phyloP scores from a whole-genome alignment of 2,888 invertebrate species.

The Mesoligia furuncula region DNA sequence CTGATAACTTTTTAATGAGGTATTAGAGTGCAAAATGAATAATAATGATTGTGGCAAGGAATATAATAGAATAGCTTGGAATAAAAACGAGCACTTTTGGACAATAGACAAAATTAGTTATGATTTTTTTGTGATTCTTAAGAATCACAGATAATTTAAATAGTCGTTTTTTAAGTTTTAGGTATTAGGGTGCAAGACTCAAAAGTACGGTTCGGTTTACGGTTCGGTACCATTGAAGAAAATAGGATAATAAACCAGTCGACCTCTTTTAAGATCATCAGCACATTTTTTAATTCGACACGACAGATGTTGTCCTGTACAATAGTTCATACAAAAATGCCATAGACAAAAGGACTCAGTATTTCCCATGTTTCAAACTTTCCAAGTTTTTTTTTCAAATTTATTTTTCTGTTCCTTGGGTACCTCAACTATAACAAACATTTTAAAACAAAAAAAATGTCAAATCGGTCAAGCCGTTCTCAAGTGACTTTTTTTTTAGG shows the following conservation, averaged over 20 bases:
- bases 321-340: neutral
- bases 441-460: neutral
- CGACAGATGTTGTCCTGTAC: neutral
- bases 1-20: conserved; percentile 22
- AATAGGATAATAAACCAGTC: neutral
- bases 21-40: neutral
- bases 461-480: neutral
- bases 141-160: neutral
- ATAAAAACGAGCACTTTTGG: neutral
- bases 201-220: neutral
- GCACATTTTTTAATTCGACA: neutral
- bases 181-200: neutral
- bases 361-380: neutral
- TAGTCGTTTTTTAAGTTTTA: neutral
- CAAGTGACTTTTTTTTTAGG: too few relatives aligned
- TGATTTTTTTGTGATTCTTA: neutral
- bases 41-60: neutral
- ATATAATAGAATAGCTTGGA: neutral
- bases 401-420: neutral
- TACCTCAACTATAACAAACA: neutral
- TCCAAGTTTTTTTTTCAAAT: too few relatives aligned
- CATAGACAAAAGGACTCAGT: neutral
- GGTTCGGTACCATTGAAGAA: neutral
- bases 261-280: neutral
- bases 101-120: neutral